A percentile compares a stretch with the other conserved stretches of the same genome.
Conservation (phyloP, 2,888 invertebrate genomes). For the Zhengitettix transpicula region DNA sequence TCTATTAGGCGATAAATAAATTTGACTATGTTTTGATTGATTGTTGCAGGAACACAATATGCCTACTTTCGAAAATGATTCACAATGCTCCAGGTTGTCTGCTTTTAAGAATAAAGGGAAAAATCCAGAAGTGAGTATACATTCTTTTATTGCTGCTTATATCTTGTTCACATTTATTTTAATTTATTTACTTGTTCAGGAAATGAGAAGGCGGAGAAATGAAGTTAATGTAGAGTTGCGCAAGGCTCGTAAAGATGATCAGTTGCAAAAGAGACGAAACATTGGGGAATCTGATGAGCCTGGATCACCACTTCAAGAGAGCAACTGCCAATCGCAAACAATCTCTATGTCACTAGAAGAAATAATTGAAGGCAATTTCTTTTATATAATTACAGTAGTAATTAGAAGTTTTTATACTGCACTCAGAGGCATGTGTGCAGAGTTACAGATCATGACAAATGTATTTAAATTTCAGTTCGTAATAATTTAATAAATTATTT, state of each 20-base stretch:
- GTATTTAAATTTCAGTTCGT: no score
- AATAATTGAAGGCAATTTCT: slow-evolving; percentile 41
- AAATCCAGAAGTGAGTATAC: slow-evolving; percentile 48
- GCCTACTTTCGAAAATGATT: slow-evolving; percentile 38
- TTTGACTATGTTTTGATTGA: neutral
- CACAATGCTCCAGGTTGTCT: slow-evolving; percentile 39
- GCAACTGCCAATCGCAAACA: slow-evolving; percentile 21
- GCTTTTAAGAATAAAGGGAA: slow-evolving; percentile 66
- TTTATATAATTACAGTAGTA: no score
- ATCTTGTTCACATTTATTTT: neutral
- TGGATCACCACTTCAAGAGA: slow-evolving; percentile 33
- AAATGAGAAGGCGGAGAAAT: slow-evolving; percentile 73
- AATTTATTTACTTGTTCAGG: slow-evolving; percentile 32
- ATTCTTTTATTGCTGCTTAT: neutral
- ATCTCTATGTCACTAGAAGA: slow-evolving; percentile 45
- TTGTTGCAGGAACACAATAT: slow-evolving; percentile 22
- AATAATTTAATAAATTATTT: no score
- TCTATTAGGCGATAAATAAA: no score
- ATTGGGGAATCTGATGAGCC: slow-evolving; percentile 39
- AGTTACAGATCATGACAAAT: no score
- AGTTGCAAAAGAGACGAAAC: slow-evolving; percentile 78
- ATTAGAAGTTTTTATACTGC: no score
- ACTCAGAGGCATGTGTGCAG: no score
- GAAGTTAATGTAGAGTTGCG: slow-evolving; percentile 82
- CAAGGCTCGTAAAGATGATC: slow-evolving; percentile 87